phyloP scores from a whole-genome alignment of 2,113 vertebrate species.

The Ptyas mucosa region DNA sequence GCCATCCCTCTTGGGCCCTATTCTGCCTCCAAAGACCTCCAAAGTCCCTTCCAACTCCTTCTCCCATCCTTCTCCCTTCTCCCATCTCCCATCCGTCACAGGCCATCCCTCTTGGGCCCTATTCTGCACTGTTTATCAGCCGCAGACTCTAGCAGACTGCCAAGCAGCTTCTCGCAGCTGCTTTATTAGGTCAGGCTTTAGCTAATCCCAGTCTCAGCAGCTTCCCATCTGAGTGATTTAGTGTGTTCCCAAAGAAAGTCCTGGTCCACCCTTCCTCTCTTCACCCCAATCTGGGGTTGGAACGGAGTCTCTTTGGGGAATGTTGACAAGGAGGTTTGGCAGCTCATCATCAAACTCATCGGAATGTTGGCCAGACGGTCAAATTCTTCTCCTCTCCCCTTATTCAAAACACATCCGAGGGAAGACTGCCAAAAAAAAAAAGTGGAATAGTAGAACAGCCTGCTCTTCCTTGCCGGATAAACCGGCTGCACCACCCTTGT shows the following conservation, averaged over 20 bases:
- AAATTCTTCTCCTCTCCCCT: constrained; percentile 67
- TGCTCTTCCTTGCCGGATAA: constrained; percentile 64
- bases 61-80: background rate
- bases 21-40: too few relatives aligned
- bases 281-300: constrained; percentile 61
- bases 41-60: background rate
- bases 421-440: constrained; percentile 55
- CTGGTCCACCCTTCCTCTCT: background rate
- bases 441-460: constrained; percentile 54
- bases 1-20: background rate
- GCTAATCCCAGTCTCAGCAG: constrained; percentile 58
- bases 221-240: constrained; percentile 51
- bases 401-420: constrained; percentile 42
- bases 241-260: background rate
- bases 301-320: constrained; percentile 58
- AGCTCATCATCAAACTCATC: constrained; percentile 58
- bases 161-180: constrained; percentile 11
- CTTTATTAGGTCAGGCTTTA: constrained; percentile 41
- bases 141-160: background rate
- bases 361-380: constrained; percentile 71
- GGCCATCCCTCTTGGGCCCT: background rate
- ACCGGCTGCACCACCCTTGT: constrained; percentile 62
- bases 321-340: constrained; percentile 67
- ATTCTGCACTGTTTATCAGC: background rate
- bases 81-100: background rate